Percentiles rank a stretch among this genome's conserved stretches.
These are phyloP conservation scores for Bugula neritina DNA, from an alignment of 2,888 invertebrate genomes.

Conservation along the genomic window DNA sequence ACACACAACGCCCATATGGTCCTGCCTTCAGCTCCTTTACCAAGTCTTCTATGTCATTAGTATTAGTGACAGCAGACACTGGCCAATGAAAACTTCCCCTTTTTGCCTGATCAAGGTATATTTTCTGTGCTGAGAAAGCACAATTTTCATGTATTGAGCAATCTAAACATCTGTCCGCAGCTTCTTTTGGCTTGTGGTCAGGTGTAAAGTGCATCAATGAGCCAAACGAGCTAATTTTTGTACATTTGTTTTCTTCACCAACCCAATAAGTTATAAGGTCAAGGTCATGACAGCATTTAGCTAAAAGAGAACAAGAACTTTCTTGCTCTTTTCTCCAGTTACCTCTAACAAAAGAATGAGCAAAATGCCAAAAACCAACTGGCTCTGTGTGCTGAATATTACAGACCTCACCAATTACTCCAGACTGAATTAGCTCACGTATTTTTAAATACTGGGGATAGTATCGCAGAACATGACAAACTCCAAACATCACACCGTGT, in stretches of 20 bases:
- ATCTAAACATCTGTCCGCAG: slow-evolving; percentile 49
- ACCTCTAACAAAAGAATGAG: slow-evolving; percentile 54
- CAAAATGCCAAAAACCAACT: slow-evolving; percentile 55
- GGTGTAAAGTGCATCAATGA: slow-evolving; percentile 48
- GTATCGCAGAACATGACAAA: slow-evolving; percentile 55
- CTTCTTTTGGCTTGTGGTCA: slow-evolving; percentile 51
- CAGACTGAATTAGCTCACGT: slow-evolving; percentile 51
- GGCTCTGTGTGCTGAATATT: slow-evolving; percentile 55
- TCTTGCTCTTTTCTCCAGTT: slow-evolving; percentile 52
- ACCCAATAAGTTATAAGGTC: slow-evolving; percentile 54
- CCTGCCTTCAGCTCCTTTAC: slow-evolving; percentile 44
- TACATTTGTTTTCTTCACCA: slow-evolving; percentile 40
- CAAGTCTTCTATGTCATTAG: slow-evolving; percentile 44
- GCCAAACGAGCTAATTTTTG: slow-evolving; percentile 49
- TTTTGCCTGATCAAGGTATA: slow-evolving; percentile 44
- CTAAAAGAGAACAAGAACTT: slow-evolving; percentile 52
- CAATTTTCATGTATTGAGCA: slow-evolving; percentile 52
- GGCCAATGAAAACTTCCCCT: slow-evolving; percentile 44
- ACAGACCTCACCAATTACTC: slow-evolving; percentile 53
- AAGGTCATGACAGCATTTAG: slow-evolving; percentile 56
- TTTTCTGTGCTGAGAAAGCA: slow-evolving; percentile 54
- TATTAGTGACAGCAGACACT: slow-evolving; percentile 37
- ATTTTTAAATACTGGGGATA: slow-evolving; percentile 48
- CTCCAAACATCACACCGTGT: slow-evolving; percentile 49
- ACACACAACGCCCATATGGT: slow-evolving; percentile 55